Percentiles rank a stretch among this genome's conserved stretches.
Evolutionary conservation across 2,113 vertebrate species (phyloP).

Genomic region (Caretta caretta): DNA sequence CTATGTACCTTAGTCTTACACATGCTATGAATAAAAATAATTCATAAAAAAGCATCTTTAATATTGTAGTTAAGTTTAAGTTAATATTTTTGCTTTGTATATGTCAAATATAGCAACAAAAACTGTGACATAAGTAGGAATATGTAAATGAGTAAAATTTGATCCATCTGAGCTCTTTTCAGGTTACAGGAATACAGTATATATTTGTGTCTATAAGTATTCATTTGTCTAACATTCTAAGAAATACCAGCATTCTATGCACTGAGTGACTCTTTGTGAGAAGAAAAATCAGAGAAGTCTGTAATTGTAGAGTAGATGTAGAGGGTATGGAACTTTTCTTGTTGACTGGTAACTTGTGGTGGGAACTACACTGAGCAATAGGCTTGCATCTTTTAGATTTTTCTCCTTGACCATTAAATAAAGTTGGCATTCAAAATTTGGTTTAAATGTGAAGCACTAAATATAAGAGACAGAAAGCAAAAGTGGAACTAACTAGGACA

Average conservation of each 20-base stretch:
- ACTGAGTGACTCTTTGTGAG: background rate
- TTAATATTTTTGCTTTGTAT: too few relatives aligned
- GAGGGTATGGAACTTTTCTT: background rate
- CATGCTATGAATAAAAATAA: too few relatives aligned
- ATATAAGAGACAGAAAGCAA: background rate
- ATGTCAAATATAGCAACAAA: too few relatives aligned
- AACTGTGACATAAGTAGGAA: too few relatives aligned
- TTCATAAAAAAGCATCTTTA: too few relatives aligned
- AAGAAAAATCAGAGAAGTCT: background rate
- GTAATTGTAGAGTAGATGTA: slow-evolving; percentile 26
- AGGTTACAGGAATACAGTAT: too few relatives aligned
- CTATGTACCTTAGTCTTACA: too few relatives aligned
- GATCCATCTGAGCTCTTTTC: too few relatives aligned
- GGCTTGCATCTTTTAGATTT: background rate
- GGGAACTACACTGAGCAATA: background rate
- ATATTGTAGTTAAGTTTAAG: too few relatives aligned
- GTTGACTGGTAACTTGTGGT: background rate
- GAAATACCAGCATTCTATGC: background rate
- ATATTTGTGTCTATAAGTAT: background rate
- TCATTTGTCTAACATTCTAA: background rate
- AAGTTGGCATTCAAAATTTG: slow-evolving; percentile 12
- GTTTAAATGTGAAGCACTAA: slow-evolving; percentile 13
- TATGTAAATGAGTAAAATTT: too few relatives aligned
- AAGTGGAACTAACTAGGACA: background rate
- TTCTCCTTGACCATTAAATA: background rate